Base-by-base conservation (phyloP, 2,113 vertebrate species). In the Platysternon megacephalum region DNA sequence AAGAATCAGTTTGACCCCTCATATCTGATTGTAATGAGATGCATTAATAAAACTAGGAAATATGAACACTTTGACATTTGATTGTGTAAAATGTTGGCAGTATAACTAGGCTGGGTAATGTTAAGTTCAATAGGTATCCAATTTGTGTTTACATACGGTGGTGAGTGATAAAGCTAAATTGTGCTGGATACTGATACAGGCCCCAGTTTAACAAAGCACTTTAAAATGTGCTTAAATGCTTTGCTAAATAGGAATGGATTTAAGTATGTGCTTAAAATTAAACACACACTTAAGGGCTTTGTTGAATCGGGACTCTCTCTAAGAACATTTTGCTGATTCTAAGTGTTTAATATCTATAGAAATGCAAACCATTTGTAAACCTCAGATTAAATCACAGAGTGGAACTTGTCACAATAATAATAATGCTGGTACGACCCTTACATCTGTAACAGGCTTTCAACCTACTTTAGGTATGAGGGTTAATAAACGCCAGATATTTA, bases 231-330 rank as follows among this genome's bases (percentile, higher is more conserved):
- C 85, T 91, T 95, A 94, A 95, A 92, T 87, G 48, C 53, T 61
- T 72, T 96, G 87, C 93, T 85, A 88, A 82, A 91, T 92, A 91
- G 88, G 94, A 88, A 89, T 93, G 87, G 74, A 90, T 97, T 87
- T 96, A 92, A 93, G 94, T 95, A 93, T 26, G 8, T 87, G 88
- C 90, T 97, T 95, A 89, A 93, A 96, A 80, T n/a, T 92, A 89
- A 94, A 82, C 83, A 95, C 39, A 48, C 56, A 89, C 61, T 87
- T 92, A 90, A 87, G 44, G 92, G 52, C 42, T 93, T 95, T 95
- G 32, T 74, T 92, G 88, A 95, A 95, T 19, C 19, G 8, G 13
- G 90, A 68, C 72, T 80, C 95, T 92, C 91, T 81, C 53, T 42
- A 53, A 85, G 52, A 94, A 85, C 42, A 56, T 96, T 93, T 94